Evolutionary conservation across 2,113 vertebrate species (phyloP).

Genomic region (Sorex fumeus): DNA sequence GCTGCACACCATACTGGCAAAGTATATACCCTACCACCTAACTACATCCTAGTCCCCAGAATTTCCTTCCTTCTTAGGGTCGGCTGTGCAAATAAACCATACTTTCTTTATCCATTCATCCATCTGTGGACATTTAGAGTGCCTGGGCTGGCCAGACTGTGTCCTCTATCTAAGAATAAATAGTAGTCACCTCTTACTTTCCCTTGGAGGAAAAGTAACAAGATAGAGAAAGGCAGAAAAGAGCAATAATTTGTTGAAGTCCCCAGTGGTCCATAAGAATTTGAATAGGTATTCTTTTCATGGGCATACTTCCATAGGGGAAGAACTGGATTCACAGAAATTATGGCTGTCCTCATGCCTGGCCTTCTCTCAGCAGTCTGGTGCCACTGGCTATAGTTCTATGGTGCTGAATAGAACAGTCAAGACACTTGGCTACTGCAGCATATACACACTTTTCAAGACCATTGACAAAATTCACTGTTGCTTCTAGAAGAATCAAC

Average conservation of each 20-base stretch:
- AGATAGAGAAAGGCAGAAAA: neutral
- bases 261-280: neutral
- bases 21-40: neutral
- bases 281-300: slow-evolving; percentile 13
- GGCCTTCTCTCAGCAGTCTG: neutral
- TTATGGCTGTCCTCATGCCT: neutral
- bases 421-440: neutral
- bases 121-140: neutral
- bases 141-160: neutral
- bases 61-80: slow-evolving; percentile 22
- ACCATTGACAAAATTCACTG: neutral
- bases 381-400: neutral
- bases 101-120: slow-evolving; percentile 1
- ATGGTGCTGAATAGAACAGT: neutral
- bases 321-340: neutral
- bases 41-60: neutral
- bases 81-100: neutral
- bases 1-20: neutral
- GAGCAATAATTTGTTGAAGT: slow-evolving; percentile 3
- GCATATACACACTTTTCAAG: neutral
- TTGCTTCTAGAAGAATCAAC: slow-evolving; percentile 63
- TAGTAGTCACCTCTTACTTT: slow-evolving; percentile 2
- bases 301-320: neutral
- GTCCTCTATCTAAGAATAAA: neutral
- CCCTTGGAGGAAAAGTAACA: neutral